These are phyloP conservation scores for Galeopterus variegatus DNA, from an alignment of 2,113 vertebrate species.

Conservation along the genomic window DNA sequence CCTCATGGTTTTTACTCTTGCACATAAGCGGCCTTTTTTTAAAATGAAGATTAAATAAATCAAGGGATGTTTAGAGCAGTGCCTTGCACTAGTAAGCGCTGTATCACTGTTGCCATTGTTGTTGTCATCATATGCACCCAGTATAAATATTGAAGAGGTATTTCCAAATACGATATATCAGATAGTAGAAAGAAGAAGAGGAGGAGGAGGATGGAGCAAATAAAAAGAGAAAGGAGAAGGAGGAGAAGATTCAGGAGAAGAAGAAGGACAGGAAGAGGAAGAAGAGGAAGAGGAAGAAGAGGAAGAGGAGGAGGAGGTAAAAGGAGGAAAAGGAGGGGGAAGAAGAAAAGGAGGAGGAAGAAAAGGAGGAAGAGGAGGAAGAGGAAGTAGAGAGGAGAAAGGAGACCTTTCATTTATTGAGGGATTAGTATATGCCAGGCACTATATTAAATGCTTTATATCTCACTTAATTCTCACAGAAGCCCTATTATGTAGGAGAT, in stretches of 20 bases:
- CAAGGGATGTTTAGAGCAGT: neutral
- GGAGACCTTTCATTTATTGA: neutral
- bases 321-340: neutral
- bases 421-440: neutral
- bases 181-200: neutral
- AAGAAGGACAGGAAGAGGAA: neutral
- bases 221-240: neutral
- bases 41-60: neutral
- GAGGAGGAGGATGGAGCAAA: neutral
- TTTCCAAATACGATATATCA: neutral
- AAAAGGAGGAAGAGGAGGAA: neutral
- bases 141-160: neutral
- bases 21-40: neutral
- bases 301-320: neutral
- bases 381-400: neutral
- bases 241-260: neutral
- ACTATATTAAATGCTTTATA: neutral
- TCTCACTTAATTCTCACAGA: slow-evolving; percentile 48
- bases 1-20: neutral
- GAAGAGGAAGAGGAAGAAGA: neutral
- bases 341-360: neutral
- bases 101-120: neutral
- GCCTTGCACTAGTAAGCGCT: neutral
- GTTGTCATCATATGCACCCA: neutral
- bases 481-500: neutral